Base-by-base conservation (phyloP, 2,797 vertebrate genomes). In the Xiphophorus birchmanni region DNA sequence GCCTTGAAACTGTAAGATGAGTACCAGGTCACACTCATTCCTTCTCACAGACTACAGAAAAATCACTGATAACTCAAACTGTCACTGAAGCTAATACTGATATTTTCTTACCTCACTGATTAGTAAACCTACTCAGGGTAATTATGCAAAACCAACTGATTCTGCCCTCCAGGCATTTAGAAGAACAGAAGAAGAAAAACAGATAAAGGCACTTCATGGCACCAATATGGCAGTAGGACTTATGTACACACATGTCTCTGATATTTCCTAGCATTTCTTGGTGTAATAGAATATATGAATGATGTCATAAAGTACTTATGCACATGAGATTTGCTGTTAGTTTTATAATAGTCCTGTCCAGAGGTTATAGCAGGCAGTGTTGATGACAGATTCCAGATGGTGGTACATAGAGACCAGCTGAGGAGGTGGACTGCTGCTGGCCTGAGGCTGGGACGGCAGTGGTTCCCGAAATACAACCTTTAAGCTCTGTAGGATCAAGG, bases 351-450 rank as follows among this genome's bases (percentile, higher is more conserved):
- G 96, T 5, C 98, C 98, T 0, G 97, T 99, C 98, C 98, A 99
- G 48, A 99, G 97, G 92, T 98, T 99, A 89, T 97, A 99, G 91
- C 99, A 99, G 85, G 99, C 98, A 0, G 97, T 99, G 95, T 99
- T 99, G 94, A 99, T 99, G 77, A 99, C 98, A 0, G 98, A 98
- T 93, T 99, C 99, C 87, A 99, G 94, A 91, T 99, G 99, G 89
- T 99, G 98, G 89, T 99, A 99, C 12, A 99, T 99, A 84, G 98
- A 99, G 80, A 99, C 98, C 29, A 99, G 96, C 95, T 99, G 98
- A 0, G 98, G 98, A 6, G 97, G 96, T 0, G 98, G 99, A 78
- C 98, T 97, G 92, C 95, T 96, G 2, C 97, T 96, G 79, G 97
- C 94, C 88, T 97, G 97, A 0, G 96, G 95, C 90, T 97, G 97